Evolutionary conservation across 2,888 invertebrate species (phyloP), one percentile per base, ranked within the genome.

Genomic region (Phaonia tiefii): DNA sequence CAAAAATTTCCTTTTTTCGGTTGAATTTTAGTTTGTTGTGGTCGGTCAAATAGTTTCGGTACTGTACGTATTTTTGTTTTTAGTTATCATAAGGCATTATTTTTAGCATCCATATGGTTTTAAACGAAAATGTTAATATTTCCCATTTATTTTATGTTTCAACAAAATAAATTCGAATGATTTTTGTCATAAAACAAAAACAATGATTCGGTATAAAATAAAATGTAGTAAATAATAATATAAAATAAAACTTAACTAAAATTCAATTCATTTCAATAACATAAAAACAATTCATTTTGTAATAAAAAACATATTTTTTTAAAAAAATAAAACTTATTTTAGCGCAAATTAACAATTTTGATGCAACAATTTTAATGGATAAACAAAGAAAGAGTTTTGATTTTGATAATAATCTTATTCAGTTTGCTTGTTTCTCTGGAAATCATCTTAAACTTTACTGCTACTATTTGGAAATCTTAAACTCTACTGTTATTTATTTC

Each of bases 21-120:
- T 3, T 1, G 15, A 25, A 25, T 51, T 37, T 71, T 58, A 11
- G 31, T 58, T 49, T 67, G 37, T 26, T 37, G 17, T 46, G 3
- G 37, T 31, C 46, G 54, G n/a, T 72, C 60, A 58, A 69, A 56
- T 66, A 58, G 39, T 63, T 65, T n/a, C 46, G 63, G 80, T 65
- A 54, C 54, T 63, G 51, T 63, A 37, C 26, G 54, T 75, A 51
- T 72, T 13, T 60, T n/a, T n/a, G n/a, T n/a, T n/a, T n/a, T n/a
- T n/a, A n/a, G n/a, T n/a, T 60, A 11, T 63, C 42, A 70, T 80
- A 80, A 80, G 80, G 80, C 80, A 77, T 69, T 73, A n/a, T 70
- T 71, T 74, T 77, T 80, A 76, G 75, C 80, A 80, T 76, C 65
- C 76, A 80, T 73, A 37, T 26, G 73, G 42, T 76, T 74, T 3